phyloP scores from a whole-genome alignment of 2,797 vertebrate species.

The Synaphobranchus kaupii region DNA sequence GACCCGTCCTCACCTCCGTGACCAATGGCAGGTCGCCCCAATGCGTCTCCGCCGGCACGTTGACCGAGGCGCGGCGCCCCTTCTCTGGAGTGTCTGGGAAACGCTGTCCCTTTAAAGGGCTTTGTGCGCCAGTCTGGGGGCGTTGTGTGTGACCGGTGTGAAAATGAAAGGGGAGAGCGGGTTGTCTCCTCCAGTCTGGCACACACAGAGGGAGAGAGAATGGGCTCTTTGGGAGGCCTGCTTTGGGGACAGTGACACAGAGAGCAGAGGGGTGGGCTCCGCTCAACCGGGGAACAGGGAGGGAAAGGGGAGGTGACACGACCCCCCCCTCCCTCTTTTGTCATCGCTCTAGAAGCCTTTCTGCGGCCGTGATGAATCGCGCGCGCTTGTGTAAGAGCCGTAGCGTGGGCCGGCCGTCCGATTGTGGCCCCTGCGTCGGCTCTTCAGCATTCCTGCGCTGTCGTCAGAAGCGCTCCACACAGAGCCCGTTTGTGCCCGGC shows the following conservation, averaged over 20 bases:
- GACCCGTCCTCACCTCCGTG: background rate
- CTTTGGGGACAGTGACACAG: slow-evolving; percentile 33
- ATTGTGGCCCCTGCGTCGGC: background rate
- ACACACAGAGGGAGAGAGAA: slow-evolving; percentile 38
- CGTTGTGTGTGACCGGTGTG: slow-evolving; percentile 23
- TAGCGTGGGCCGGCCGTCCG: background rate
- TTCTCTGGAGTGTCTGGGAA: slow-evolving; percentile 10
- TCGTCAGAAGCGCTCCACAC: background rate
- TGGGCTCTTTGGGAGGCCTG: slow-evolving; percentile 49
- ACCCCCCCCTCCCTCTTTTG: slow-evolving; percentile 29
- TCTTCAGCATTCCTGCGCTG: slow-evolving; percentile 11
- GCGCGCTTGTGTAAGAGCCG: background rate
- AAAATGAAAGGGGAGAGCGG: slow-evolving; percentile 40
- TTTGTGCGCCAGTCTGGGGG: slow-evolving; percentile 51
- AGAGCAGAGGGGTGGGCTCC: background rate
- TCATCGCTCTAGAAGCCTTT: slow-evolving; percentile 26
- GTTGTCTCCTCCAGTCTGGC: slow-evolving; percentile 52
- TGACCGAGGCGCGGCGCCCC: slow-evolving; percentile 19
- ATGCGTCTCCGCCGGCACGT: background rate
- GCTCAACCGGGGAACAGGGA: background rate
- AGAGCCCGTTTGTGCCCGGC: slow-evolving; percentile 4
- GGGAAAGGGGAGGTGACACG: slow-evolving; percentile 36
- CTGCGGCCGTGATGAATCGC: slow-evolving; percentile 32
- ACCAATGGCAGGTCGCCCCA: background rate
- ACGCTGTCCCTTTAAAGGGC: slow-evolving; percentile 49